Percentiles rank a stretch among this genome's conserved stretches.
Conservation (phyloP, 2,888 invertebrate species). For the Brachynemurus nebulosus region DNA sequence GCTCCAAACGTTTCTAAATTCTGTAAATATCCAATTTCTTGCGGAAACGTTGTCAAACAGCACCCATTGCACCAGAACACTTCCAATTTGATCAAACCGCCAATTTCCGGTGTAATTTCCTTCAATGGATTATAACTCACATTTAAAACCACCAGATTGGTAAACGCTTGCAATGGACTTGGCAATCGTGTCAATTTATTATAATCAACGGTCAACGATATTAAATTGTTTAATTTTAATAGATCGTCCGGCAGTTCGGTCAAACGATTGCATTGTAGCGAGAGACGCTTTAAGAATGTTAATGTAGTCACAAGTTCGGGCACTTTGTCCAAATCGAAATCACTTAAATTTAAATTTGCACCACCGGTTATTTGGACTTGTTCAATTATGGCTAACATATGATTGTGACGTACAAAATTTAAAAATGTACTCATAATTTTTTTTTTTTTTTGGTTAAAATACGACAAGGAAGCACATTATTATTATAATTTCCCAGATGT, state of each 20-base stretch:
- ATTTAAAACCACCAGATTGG: constrained; percentile 45
- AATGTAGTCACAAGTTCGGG: constrained; percentile 43
- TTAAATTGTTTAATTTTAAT: constrained; percentile 38
- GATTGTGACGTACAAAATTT: constrained; percentile 53
- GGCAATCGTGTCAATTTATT: constrained; percentile 48
- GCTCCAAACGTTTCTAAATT: constrained; percentile 51
- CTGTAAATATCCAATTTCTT: constrained; percentile 43
- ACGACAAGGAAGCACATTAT: too few species aligned
- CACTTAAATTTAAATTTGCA: constrained; percentile 44
- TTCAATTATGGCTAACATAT: constrained; percentile 51
- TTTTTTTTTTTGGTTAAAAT: too few species aligned
- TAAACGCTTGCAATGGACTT: constrained; percentile 40
- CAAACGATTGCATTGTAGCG: constrained; percentile 49
- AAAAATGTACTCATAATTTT: constrained; percentile 54
- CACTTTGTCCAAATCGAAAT: constrained; percentile 46
- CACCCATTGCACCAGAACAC: constrained; percentile 53
- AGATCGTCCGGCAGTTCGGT: constrained; percentile 37
- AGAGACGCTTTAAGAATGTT: constrained; percentile 42
- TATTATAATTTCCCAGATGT: too few species aligned
- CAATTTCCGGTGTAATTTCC: constrained; percentile 43
- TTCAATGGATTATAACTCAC: constrained; percentile 50
- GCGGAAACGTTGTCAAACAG: constrained; percentile 40
- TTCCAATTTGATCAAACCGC: constrained; percentile 42
- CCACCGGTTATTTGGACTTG: constrained; percentile 44
- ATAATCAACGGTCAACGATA: constrained; percentile 49